A percentile compares a stretch with the other conserved stretches of the same genome.
Conservation (phyloP, 1,140 invertebrate species). For the Bombus confusus region DNA sequence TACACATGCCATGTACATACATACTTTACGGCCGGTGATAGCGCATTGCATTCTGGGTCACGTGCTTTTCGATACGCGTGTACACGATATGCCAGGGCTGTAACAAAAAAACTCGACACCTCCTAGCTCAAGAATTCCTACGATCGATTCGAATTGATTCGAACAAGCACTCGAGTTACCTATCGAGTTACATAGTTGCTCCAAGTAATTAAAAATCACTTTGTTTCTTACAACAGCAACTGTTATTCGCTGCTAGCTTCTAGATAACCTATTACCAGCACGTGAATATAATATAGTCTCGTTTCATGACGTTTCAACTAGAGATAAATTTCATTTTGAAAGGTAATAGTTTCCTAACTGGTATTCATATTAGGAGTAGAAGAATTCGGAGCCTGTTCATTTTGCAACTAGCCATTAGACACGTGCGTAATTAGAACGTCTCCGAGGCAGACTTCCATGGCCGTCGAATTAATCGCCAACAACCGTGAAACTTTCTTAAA, state of each 20-base stretch:
- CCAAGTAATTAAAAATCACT: neutral
- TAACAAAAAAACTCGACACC: slow-evolving; percentile 11
- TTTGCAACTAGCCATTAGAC: slow-evolving; percentile 43
- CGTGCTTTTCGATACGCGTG: slow-evolving; percentile 64
- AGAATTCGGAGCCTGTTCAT: neutral
- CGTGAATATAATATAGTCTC: neutral
- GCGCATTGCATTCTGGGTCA: slow-evolving; percentile 70
- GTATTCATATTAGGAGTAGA: neutral
- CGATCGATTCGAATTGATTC: neutral
- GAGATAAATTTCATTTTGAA: neutral
- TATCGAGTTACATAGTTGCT: neutral
- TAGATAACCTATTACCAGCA: too few relatives aligned
- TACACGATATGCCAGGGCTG: slow-evolving; percentile 29
- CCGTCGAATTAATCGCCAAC: slow-evolving; percentile 32
- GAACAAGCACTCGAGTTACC: neutral
- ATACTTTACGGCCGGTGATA: slow-evolving; percentile 54
- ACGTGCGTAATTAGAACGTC: slow-evolving; percentile 40
- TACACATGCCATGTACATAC: slow-evolving; percentile 8
- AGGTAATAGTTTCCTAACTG: neutral
- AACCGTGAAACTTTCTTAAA: slow-evolving; percentile 23
- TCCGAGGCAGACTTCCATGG: neutral
- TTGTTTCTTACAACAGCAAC: neutral
- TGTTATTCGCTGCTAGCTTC: too few relatives aligned
- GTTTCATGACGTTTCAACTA: neutral
- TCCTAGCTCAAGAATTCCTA: neutral